A percentile compares a stretch with the other conserved stretches of the same genome.
Evolutionary conservation across 2,888 invertebrate genomes (phyloP).

Genomic region (Chloroclysta siterata): DNA sequence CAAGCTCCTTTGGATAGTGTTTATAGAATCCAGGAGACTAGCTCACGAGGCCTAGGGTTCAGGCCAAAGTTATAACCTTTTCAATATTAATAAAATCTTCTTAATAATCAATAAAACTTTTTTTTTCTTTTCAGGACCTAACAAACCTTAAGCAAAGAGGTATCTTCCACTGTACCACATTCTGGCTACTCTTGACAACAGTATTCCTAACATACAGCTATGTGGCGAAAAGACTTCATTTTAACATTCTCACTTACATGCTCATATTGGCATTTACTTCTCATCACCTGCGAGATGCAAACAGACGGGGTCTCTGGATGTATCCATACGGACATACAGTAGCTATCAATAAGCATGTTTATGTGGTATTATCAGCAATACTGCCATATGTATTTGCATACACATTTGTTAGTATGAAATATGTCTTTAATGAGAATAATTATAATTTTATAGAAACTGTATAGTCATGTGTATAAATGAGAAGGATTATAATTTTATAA

Average conservation of each 20-base stretch:
- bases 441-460: conserved; percentile 84
- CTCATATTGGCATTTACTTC: conserved; percentile 63
- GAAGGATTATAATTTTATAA: conserved; percentile 18
- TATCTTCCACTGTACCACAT: conserved; percentile 69
- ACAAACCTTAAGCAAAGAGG: conserved; percentile 62
- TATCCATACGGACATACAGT: conserved; percentile 68
- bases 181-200: conserved; percentile 57
- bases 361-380: conserved; percentile 53
- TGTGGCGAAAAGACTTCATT: conserved; percentile 54
- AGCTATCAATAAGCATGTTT: conserved; percentile 58
- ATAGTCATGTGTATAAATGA: conserved; percentile 71
- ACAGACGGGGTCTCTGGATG: conserved; percentile 70
- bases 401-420: conserved; percentile 53
- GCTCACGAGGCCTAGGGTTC: too few relatives aligned
- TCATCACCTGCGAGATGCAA: conserved; percentile 71
- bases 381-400: conserved; percentile 60
- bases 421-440: conserved; percentile 30
- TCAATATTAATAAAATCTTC: too few relatives aligned
- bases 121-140: conserved; percentile 64
- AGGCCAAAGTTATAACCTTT: too few relatives aligned
- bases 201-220: conserved; percentile 57
- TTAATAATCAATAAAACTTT: background rate
- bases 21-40: too few relatives aligned
- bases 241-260: conserved; percentile 64
- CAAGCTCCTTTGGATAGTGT: too few relatives aligned